Conservation (phyloP, 2,797 vertebrate species). For the Apodemus agrarius region DNA sequence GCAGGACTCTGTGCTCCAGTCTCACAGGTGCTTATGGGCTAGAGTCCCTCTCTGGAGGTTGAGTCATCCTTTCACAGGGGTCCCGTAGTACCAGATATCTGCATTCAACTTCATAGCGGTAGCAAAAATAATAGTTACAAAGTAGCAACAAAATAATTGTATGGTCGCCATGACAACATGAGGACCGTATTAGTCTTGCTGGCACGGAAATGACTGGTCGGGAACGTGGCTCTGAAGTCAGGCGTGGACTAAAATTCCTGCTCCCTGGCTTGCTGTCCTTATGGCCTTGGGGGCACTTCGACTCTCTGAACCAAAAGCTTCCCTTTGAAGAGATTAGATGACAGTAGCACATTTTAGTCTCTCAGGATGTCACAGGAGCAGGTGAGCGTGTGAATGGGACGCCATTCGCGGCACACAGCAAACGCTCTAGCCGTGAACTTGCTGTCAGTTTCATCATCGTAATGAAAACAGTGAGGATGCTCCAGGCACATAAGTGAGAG, state of each 20-base stretch:
- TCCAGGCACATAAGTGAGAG: neutral
- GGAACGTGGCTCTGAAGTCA: neutral
- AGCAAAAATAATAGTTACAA: neutral
- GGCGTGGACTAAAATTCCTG: neutral
- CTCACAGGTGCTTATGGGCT: neutral
- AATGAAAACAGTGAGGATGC: neutral
- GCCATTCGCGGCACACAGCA: neutral
- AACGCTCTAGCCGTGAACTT: neutral
- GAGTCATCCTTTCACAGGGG: neutral
- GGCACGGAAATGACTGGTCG: neutral
- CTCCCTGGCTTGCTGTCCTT: neutral
- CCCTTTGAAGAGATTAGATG: slow-evolving; percentile 10
- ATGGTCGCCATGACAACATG: neutral
- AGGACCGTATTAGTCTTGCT: neutral
- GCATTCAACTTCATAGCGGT: neutral
- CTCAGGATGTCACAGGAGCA: neutral
- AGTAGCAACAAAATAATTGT: neutral
- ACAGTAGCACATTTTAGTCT: neutral
- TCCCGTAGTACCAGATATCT: neutral
- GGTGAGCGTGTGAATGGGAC: neutral
- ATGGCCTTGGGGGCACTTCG: neutral
- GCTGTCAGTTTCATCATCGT: neutral
- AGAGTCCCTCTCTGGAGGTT: neutral
- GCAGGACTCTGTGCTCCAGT: too few species aligned
- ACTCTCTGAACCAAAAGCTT: neutral